Conservation (phyloP, 2,797 vertebrate genomes). For the Sebastes dallii region DNA sequence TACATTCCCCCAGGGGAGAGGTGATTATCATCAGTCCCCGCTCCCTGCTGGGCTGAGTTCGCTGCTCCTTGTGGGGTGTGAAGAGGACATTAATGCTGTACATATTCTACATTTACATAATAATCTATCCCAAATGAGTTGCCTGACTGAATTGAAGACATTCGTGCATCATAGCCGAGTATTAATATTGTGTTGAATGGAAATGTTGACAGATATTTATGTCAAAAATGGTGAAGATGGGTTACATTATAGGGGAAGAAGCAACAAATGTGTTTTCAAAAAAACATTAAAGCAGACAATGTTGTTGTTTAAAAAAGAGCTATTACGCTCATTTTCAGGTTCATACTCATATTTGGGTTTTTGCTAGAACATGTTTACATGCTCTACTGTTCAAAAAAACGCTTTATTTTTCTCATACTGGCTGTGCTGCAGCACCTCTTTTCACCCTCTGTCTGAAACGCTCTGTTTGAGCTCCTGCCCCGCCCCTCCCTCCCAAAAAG, state of each 20-base stretch:
- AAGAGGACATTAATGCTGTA: background rate
- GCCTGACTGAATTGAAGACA: background rate
- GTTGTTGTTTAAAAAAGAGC: background rate
- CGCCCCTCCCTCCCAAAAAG: too few relatives aligned
- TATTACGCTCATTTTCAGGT: too few relatives aligned
- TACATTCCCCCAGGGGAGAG: background rate
- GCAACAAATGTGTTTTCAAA: background rate
- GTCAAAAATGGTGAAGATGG: background rate
- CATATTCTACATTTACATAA: constrained; percentile 3
- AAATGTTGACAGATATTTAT: background rate
- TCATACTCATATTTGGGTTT: too few relatives aligned
- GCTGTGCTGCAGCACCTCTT: too few relatives aligned
- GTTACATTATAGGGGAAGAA: background rate
- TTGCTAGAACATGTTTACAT: too few relatives aligned
- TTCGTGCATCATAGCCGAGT: background rate
- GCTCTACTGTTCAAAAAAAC: too few relatives aligned
- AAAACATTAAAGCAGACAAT: accelerated
- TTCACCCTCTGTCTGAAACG: too few relatives aligned
- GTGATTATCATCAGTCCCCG: background rate
- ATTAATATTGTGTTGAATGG: background rate
- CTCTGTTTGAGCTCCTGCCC: too few relatives aligned
- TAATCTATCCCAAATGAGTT: background rate
- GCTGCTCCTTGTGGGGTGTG: background rate
- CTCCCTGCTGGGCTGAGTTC: constrained; percentile 5
- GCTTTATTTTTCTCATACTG: too few relatives aligned